These are phyloP conservation scores for Mesorhabditis spiculigera DNA, from an alignment of 2,888 invertebrate species.

Conservation along the genomic window DNA sequence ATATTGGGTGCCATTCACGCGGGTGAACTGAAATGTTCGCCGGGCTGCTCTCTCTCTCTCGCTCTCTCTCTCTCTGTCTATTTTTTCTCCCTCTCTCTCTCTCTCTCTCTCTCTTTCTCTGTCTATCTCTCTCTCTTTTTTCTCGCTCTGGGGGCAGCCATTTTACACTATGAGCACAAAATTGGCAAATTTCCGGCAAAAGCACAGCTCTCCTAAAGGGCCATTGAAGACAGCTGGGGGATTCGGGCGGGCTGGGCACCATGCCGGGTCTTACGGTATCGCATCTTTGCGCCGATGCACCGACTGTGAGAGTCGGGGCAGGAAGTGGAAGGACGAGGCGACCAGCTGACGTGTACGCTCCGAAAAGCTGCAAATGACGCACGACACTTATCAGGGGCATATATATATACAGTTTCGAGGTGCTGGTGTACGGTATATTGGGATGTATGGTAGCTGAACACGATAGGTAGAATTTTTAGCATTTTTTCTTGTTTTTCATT, in stretches of 20 bases:
- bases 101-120: too few species aligned
- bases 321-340: slow-evolving; percentile 39
- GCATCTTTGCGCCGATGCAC: slow-evolving; percentile 43
- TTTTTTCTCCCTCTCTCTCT: too few species aligned
- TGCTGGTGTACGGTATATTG: not conserved
- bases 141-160: too few species aligned
- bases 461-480: not conserved
- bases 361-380: slow-evolving; percentile 28
- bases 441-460: not conserved
- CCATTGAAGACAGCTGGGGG: too few species aligned
- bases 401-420: not conserved
- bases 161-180: too few species aligned
- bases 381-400: not conserved
- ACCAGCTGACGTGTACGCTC: slow-evolving; percentile 41
- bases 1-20: too few species aligned
- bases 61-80: too few species aligned
- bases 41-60: too few species aligned
- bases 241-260: not conserved
- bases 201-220: too few species aligned
- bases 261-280: slow-evolving; percentile 32
- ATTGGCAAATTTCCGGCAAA: too few species aligned
- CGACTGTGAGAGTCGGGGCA: slow-evolving; percentile 43
- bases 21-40: too few species aligned
- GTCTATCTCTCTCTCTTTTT: too few species aligned
- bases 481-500: not conserved